These are phyloP conservation scores for Lepidurus packardi DNA, from an alignment of 1,140 invertebrate genomes.

Conservation along the genomic window DNA sequence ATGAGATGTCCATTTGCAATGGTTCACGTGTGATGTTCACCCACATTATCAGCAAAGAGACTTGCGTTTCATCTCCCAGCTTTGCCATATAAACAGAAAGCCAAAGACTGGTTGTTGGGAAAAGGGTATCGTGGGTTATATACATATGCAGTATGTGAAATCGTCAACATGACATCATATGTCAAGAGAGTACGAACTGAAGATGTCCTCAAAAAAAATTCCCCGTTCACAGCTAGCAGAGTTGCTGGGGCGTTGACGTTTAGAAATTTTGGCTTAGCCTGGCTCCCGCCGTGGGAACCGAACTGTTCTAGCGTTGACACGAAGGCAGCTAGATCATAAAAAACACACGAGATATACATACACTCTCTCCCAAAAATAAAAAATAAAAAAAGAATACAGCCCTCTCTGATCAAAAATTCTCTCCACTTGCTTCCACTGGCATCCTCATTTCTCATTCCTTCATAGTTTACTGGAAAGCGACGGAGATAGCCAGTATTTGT, in stretches of 20 bases:
- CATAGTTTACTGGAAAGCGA: neutral
- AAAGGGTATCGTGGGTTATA: neutral
- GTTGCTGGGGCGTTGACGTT: neutral
- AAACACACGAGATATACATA: neutral
- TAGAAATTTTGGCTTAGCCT: neutral
- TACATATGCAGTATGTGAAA: neutral
- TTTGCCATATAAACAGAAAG: no score
- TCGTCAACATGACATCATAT: neutral
- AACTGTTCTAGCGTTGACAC: constrained; percentile 7
- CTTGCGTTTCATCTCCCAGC: no score
- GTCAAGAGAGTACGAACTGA: constrained; percentile 1
- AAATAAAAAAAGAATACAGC: neutral
- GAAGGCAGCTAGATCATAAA: neutral
- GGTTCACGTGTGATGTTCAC: no score
- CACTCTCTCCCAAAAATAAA: neutral
- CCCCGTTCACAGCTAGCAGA: neutral
- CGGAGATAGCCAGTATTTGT: neutral
- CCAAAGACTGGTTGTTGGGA: no score
- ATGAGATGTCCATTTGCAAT: no score
- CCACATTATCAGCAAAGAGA: no score
- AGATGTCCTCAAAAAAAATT: neutral
- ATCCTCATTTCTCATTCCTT: neutral
- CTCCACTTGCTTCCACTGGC: neutral
- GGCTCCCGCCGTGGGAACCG: neutral
- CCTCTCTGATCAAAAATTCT: neutral